A percentile compares a stretch with the other conserved stretches of the same genome.
Conservation (phyloP, 2,888 invertebrate species). For the Malthinus flaveolus region DNA sequence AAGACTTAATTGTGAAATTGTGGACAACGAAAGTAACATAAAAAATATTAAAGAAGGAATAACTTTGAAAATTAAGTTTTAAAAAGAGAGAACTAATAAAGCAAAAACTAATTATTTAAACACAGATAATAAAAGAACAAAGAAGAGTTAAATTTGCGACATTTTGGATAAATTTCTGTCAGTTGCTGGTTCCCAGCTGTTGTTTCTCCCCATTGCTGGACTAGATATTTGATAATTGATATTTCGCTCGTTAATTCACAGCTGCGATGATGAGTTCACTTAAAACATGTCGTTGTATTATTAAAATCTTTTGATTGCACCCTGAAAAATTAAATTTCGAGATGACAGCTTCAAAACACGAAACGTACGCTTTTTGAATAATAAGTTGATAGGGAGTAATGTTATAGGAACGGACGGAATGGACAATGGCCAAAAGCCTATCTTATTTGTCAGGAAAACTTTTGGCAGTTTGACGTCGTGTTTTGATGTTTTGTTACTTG, state of each 20-base stretch:
- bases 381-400: conserved; percentile 40
- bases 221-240: conserved; percentile 50
- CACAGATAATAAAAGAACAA: conserved; percentile 18
- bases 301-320: conserved; percentile 41
- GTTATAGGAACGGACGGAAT: conserved; percentile 34
- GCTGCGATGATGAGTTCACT: conserved; percentile 44
- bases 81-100: background rate
- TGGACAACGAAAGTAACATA: too few species aligned
- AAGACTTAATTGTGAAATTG: too few species aligned
- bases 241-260: conserved; percentile 49
- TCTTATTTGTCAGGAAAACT: conserved; percentile 51
- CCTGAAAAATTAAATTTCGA: conserved; percentile 43
- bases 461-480: conserved; percentile 51
- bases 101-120: conserved; percentile 13
- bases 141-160: conserved; percentile 18
- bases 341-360: conserved; percentile 43
- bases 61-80: background rate
- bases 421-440: conserved; percentile 45
- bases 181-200: conserved; percentile 34
- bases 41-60: too few species aligned
- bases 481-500: conserved; percentile 40
- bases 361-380: conserved; percentile 44
- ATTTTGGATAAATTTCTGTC: conserved; percentile 27
- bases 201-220: conserved; percentile 35
- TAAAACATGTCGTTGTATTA: conserved; percentile 45